Conservation (phyloP, 2,797 vertebrate species). For the Naso thynnoides region DNA sequence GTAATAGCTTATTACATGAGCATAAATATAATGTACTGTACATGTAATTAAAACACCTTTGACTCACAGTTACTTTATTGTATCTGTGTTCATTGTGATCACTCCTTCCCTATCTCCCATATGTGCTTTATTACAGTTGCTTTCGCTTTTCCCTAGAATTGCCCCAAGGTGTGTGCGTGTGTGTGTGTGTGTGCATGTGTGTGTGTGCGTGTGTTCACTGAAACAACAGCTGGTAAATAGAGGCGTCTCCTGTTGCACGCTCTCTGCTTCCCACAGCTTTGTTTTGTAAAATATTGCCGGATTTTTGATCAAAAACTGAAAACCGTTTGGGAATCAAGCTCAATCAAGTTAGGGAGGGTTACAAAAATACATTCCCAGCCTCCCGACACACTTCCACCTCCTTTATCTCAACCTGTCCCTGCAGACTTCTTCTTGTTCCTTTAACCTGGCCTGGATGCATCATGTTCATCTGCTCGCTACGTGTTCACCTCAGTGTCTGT, state of each 20-base stretch:
- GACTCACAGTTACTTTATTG: not conserved
- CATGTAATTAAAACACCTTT: not conserved
- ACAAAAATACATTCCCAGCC: conserved; percentile 38
- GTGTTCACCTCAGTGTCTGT: conserved; percentile 55
- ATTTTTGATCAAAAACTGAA: conserved; percentile 44
- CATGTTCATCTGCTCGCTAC: conserved; percentile 47
- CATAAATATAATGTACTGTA: not conserved
- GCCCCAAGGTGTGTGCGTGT: conserved; percentile 11
- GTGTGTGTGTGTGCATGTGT: conserved; percentile 33
- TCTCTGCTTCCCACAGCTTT: conserved; percentile 40
- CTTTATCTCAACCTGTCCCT: conserved; percentile 59
- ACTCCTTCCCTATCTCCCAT: conserved; percentile 54
- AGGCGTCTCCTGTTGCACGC: conserved; percentile 56
- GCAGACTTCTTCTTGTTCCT: conserved; percentile 61
- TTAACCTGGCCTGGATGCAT: conserved; percentile 57
- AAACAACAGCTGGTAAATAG: conserved; percentile 80
- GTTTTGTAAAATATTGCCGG: conserved; percentile 60
- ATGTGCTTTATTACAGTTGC: conserved; percentile 54
- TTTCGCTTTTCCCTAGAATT: conserved; percentile 48
- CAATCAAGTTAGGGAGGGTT: conserved; percentile 30
- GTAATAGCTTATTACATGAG: not conserved
- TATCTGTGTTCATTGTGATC: conserved; percentile 1
- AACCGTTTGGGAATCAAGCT: conserved; percentile 17
- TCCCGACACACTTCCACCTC: conserved; percentile 66
- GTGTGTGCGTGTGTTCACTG: conserved; percentile 29